Conservation (phyloP, 2,113 vertebrate genomes). For the human (Homo sapiens) region DNA sequence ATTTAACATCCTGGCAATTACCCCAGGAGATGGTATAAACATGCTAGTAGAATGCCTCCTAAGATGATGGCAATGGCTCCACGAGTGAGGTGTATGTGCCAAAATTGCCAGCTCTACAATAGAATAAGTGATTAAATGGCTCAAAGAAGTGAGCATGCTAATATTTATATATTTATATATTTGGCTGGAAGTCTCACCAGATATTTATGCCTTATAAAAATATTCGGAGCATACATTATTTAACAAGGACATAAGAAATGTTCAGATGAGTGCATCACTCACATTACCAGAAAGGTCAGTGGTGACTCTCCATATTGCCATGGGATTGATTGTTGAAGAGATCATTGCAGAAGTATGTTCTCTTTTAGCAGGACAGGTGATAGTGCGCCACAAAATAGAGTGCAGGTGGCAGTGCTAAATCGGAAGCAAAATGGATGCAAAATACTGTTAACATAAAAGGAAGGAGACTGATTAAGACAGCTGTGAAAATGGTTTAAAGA, state of each 20-base stretch:
- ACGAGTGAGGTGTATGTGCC: background rate
- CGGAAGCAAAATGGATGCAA: background rate
- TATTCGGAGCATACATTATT: background rate
- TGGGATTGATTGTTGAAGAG: background rate
- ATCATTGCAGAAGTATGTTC: background rate
- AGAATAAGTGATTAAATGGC: background rate
- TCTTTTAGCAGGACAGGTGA: background rate
- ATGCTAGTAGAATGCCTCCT: background rate
- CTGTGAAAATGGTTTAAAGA: background rate
- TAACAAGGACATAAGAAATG: background rate
- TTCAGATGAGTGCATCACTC: background rate
- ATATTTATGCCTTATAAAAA: background rate
- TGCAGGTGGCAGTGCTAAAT: background rate
- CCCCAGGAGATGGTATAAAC: too few relatives aligned
- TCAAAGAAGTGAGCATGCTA: background rate
- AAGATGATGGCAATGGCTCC: background rate
- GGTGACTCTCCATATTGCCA: rapidly evolving
- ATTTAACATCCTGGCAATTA: background rate
- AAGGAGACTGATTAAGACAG: background rate
- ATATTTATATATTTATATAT: background rate
- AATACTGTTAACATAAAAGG: background rate
- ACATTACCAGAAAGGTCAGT: background rate
- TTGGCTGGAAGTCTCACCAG: background rate
- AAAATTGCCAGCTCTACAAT: background rate
- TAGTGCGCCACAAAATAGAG: background rate